Evolutionary conservation across 2,113 vertebrate genomes (phyloP), one percentile per base, ranked within the genome.

Genomic region (Rhynchomys soricoides): DNA sequence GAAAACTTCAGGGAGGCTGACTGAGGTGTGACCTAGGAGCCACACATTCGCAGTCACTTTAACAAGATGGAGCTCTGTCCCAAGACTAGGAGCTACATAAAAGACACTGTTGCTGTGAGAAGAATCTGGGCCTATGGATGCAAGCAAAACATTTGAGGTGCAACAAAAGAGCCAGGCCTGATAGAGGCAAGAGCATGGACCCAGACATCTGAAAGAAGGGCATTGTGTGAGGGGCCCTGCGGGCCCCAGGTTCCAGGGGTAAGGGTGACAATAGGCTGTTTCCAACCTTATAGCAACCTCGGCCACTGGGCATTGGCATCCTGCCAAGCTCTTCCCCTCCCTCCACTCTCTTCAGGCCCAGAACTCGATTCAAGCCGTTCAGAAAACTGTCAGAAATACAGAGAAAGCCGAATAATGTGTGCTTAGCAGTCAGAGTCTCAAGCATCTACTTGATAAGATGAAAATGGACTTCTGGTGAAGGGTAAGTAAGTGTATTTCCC

Each of bases 161-260:
- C 22, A 77, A 24, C 45, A 59, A 68, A 75, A 77, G 34, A 55
- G 48, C 64, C 57, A 40, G 48, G 66, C 52, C 45, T 57, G 40
- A 3, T 7, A 0, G 2, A 5, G 17, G 15, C 37, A 48, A 89
- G 8, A 7, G 34, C 3, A 22, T 0, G 24, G 8, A n/a, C 37
- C 31, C 6, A 21, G 73, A 62, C 22, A 57, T 29, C 43, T 21
- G 59, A 11, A 19, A 12, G 34, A 22, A 40, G 70, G 12, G 2
- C 34, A 7, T 29, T 29, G 1, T 37, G 55, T 50, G 37, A 83
- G 11, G 5, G 48, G 12, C 48, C 70, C 34, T 17, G 34, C 45
- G 93, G 48, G 52, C 45, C 40, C 19, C 2, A 37, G 48, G 34
- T 19, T 62, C 40, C 9, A 59, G 85, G 50, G 1, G 0, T 19